Conservation (phyloP, 2,797 vertebrate genomes). For the Xenops minutus region DNA sequence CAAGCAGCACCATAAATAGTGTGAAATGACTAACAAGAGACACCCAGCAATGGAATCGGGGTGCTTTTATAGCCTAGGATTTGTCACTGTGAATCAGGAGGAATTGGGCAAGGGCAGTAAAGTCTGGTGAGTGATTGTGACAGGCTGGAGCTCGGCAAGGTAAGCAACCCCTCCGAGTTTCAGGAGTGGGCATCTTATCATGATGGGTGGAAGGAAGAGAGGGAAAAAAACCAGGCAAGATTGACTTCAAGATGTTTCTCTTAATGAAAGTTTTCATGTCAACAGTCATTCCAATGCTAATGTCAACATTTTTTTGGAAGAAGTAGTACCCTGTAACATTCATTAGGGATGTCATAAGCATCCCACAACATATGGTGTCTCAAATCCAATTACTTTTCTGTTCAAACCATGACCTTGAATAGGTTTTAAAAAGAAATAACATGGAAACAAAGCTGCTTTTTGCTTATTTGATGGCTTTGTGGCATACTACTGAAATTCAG, state of each 20-base stretch:
- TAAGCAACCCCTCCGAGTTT: neutral
- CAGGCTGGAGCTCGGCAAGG: neutral
- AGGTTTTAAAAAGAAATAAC: neutral
- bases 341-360: conserved; percentile 19
- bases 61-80: neutral
- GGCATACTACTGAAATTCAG: neutral
- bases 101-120: neutral
- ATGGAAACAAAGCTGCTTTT: neutral
- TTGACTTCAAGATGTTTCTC: neutral
- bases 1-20: conserved; percentile 25
- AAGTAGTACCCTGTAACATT: neutral
- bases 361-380: conserved; percentile 38
- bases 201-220: neutral
- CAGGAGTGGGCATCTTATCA: neutral
- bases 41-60: neutral
- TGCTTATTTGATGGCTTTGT: neutral
- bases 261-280: neutral
- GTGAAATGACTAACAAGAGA: conserved; percentile 22
- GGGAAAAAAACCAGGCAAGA: neutral
- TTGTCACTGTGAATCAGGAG: conserved; percentile 8
- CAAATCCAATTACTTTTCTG: conserved; percentile 43
- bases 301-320: conserved; percentile 11
- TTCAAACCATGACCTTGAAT: conserved; percentile 48
- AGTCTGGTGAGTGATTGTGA: neutral
- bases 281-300: conserved; percentile 32